A percentile compares a stretch with the other conserved stretches of the same genome.
Conservation (phyloP, 1,140 invertebrate genomes). For the Achatina immaculata region DNA sequence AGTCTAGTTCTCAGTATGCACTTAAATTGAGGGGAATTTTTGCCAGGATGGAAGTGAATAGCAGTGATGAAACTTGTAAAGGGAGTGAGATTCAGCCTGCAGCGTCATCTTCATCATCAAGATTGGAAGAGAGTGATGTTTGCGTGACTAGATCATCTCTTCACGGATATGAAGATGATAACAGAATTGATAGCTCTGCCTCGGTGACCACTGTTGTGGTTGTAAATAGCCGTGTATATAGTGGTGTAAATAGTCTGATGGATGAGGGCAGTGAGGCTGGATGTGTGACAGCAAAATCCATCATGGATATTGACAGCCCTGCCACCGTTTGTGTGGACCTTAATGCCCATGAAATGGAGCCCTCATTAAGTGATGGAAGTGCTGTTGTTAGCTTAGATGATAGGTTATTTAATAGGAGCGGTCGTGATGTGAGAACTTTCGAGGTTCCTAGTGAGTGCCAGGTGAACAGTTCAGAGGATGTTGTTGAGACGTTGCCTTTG, state of each 20-base stretch:
- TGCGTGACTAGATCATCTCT: not conserved
- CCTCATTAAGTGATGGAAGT: constrained; percentile 25
- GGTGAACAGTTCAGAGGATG: constrained; percentile 38
- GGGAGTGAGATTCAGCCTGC: not conserved
- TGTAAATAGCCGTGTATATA: constrained; percentile 35
- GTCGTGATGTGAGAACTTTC: constrained; percentile 15
- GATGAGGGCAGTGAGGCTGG: constrained; percentile 28
- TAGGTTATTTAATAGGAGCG: constrained; percentile 18
- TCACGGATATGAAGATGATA: constrained; percentile 15
- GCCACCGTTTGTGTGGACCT: constrained; percentile 35
- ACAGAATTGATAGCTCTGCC: constrained; percentile 25
- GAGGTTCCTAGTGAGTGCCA: constrained; percentile 11
- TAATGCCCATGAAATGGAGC: constrained; percentile 39
- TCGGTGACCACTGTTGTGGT: constrained; percentile 24
- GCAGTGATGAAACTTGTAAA: constrained; percentile 24
- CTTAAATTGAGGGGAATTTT: constrained; percentile 9
- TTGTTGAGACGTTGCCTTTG: constrained; percentile 25
- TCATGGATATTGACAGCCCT: constrained; percentile 34
- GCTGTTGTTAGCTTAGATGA: constrained; percentile 23
- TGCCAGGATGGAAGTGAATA: constrained; percentile 28
- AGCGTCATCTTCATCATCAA: not conserved
- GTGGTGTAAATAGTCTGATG: constrained; percentile 33
- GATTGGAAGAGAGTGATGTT: constrained; percentile 15
- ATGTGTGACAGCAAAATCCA: constrained; percentile 28
- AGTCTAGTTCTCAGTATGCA: not conserved